These are phyloP conservation scores for Sturnira hondurensis DNA, from an alignment of 2,113 vertebrate species.

Conservation along the genomic window DNA sequence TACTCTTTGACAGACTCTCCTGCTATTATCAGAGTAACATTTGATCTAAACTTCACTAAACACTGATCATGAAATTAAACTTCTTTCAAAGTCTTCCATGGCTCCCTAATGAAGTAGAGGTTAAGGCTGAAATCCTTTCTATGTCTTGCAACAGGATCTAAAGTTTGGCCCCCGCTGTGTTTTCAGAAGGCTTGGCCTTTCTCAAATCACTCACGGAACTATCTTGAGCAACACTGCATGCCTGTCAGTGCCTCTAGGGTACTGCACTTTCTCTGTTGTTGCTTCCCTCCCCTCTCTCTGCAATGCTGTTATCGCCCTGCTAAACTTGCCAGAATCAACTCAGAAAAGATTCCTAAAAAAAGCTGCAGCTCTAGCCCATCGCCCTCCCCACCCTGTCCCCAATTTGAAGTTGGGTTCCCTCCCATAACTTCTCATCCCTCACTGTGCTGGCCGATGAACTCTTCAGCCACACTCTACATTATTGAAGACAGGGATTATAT, in stretches of 20 bases:
- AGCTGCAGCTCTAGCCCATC: neutral
- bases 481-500: neutral
- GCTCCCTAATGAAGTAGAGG: neutral
- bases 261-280: neutral
- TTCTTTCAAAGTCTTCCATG: neutral
- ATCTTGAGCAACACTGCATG: neutral
- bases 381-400: fast-evolving
- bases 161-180: neutral
- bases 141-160: neutral
- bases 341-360: neutral
- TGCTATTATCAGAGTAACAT: neutral
- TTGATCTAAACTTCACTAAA: neutral
- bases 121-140: neutral
- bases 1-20: neutral
- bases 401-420: neutral
- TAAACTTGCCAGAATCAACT: neutral
- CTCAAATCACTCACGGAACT: neutral
- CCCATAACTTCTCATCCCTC: neutral
- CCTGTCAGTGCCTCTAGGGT: neutral
- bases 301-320: neutral
- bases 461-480: neutral
- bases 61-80: neutral
- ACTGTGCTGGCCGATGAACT: neutral
- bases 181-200: neutral
- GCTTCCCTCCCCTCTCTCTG: neutral